Base-by-base conservation (phyloP, 2,797 vertebrate genomes). In the Molossus molossus region DNA sequence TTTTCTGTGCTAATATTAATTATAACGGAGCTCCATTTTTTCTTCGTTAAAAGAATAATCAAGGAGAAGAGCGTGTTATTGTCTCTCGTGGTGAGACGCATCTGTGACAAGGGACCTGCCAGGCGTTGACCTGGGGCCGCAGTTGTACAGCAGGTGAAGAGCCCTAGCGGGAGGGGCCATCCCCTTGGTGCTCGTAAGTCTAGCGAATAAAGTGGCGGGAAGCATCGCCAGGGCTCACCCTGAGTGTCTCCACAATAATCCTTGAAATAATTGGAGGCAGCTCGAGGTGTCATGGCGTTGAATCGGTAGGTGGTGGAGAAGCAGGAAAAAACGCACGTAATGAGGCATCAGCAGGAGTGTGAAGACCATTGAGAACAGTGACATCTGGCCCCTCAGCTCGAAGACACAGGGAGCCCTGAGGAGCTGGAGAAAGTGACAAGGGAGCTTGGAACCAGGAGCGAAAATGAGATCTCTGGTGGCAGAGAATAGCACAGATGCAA, bases 181-280 rank as follows among this genome's bases (percentile, higher is more conserved):
- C 8, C 50, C 50, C n/a, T 50, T n/a, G 0, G 14, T 23, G 40
- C 87, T 83, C 25, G 0, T 37, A 27, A 65, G 37, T 79, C 82
- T 80, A 6, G 33, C n/a, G 60, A 33, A 45, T 10, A 15, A 82
- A 67, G 81, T 11, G 37, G 3, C 4, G 10, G 21, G 40, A 13
- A 62, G 60, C 53, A 4, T 45, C 33, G 0, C 1, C 1, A 53
- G 5, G 0, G 62, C 62, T 65, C 90, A n/a, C 3, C 21, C 83
- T 21, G 53, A 60, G 58, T 11, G 14, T 77, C 90, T 87, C 57
- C n/a, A 18, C 33, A 9, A 73, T 37, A 67, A 64, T 8, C 81
- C 90, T n/a, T 25, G 40, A 93, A 88, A 92, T 94, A 85, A 94
- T 57, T 75, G 77, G 90, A 95, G 87, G 69, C 64, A 62, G 72